phyloP scores from a whole-genome alignment of 2,113 vertebrate species.

The Hyaena hyaena region DNA sequence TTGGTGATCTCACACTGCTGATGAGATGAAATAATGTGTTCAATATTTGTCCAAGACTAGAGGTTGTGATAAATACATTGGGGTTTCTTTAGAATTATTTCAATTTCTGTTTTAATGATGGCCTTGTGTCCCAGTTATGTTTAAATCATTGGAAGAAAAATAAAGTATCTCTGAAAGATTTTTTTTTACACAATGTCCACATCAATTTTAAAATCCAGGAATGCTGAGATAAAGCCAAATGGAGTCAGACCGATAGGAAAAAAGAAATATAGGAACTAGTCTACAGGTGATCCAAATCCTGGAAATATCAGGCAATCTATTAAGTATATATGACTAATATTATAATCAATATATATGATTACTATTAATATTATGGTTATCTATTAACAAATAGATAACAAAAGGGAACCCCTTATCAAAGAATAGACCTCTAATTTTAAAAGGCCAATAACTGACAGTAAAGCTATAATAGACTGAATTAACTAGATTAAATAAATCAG shows the following conservation, averaged over 20 bases:
- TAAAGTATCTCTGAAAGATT: background rate
- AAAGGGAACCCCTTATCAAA: background rate
- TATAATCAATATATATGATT: background rate
- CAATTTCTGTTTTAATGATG: background rate
- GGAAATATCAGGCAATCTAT: background rate
- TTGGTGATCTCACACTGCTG: background rate
- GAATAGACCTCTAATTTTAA: background rate
- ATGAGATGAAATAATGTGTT: background rate
- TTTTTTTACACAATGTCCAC: background rate
- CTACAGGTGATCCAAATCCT: background rate
- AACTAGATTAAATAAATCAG: background rate
- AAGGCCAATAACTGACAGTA: background rate
- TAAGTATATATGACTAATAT: background rate
- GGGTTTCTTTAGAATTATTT: background rate
- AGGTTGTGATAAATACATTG: background rate
- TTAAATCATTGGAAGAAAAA: background rate
- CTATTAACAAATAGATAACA: background rate
- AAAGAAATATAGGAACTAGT: background rate
- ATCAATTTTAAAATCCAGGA: background rate
- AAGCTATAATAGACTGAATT: background rate
- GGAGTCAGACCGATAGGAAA: background rate
- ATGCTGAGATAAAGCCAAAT: background rate
- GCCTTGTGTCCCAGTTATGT: background rate
- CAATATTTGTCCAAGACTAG: background rate
- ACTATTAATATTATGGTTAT: background rate